Percentiles rank a stretch among this genome's conserved stretches.
phyloP scores from a whole-genome alignment of 2,113 vertebrate species.

The Peromyscus californicus region DNA sequence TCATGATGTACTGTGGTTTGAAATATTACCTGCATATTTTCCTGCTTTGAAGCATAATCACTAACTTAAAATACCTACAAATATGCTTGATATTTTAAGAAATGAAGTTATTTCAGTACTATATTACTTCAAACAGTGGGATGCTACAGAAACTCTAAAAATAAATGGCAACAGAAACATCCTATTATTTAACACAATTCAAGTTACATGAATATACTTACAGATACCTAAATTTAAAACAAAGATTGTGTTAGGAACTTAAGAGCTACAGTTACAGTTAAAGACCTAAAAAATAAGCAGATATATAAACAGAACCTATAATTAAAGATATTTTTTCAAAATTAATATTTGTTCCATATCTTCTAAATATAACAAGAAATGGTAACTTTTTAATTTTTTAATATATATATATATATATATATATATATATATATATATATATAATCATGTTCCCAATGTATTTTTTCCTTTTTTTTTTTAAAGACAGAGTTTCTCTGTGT shows the following conservation, averaged over 20 bases:
- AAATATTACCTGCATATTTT: background rate
- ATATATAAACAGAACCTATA: background rate
- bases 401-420: background rate
- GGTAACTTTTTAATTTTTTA: background rate
- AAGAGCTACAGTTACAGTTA: background rate
- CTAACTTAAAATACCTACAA: background rate
- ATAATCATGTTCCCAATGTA: background rate
- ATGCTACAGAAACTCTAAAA: background rate
- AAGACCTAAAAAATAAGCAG: background rate
- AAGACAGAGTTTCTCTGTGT: too few species aligned
- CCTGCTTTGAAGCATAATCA: background rate
- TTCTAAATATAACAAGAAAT: background rate
- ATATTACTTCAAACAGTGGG: background rate
- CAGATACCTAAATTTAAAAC: background rate
- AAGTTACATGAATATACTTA: background rate
- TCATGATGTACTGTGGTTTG: background rate
- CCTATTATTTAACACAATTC: background rate
- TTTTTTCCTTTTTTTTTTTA: background rate
- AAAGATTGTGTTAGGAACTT: background rate
- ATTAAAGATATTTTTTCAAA: constrained; percentile 19
- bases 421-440: background rate
- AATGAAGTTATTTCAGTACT: background rate
- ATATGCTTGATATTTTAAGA: constrained; percentile 24
- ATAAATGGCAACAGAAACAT: background rate
- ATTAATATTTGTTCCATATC: background rate